phyloP scores from a whole-genome alignment of 2,797 vertebrate species.

The Triplophysa yarkandensis region DNA sequence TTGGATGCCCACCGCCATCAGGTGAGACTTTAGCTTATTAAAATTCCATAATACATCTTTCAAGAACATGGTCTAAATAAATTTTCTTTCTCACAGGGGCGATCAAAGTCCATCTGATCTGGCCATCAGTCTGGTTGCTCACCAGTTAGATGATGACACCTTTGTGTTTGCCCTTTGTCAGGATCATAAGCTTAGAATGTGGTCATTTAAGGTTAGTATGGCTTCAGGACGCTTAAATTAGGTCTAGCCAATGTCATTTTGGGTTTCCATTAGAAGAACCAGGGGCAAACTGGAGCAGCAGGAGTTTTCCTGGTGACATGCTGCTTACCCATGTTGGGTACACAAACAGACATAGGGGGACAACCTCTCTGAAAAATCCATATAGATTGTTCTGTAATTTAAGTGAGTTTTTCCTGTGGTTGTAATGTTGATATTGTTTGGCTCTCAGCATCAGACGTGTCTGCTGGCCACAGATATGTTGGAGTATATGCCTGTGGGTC shows the following conservation, averaged over 20 bases:
- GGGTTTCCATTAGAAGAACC: too few relatives aligned
- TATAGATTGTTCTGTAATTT: neutral
- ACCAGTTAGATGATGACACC: slow-evolving; percentile 84
- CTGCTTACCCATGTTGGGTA: too few relatives aligned
- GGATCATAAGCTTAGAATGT: slow-evolving; percentile 92
- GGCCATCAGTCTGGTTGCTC: slow-evolving; percentile 83
- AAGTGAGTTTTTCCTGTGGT: neutral
- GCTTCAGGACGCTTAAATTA: neutral
- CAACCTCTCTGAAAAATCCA: too few relatives aligned
- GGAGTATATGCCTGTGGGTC: slow-evolving; percentile 85
- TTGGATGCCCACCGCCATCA: slow-evolving; percentile 93
- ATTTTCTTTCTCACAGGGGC: slow-evolving; percentile 71
- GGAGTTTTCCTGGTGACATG: too few relatives aligned
- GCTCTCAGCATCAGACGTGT: slow-evolving; percentile 85
- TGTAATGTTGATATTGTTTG: neutral
- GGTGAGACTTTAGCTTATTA: slow-evolving; percentile 62
- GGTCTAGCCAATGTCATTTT: too few relatives aligned
- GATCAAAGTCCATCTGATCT: slow-evolving; percentile 82
- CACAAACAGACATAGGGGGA: too few relatives aligned
- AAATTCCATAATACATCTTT: neutral
- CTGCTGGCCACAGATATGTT: slow-evolving; percentile 89
- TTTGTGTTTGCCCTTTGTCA: slow-evolving; percentile 93
- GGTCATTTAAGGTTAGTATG: slow-evolving; percentile 87
- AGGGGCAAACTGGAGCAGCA: too few relatives aligned
- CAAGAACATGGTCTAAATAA: neutral